Percentiles rank a stretch among this genome's conserved stretches.
Conservation (phyloP, 2,888 invertebrate species). For the Rhamphomyia laevipes region DNA sequence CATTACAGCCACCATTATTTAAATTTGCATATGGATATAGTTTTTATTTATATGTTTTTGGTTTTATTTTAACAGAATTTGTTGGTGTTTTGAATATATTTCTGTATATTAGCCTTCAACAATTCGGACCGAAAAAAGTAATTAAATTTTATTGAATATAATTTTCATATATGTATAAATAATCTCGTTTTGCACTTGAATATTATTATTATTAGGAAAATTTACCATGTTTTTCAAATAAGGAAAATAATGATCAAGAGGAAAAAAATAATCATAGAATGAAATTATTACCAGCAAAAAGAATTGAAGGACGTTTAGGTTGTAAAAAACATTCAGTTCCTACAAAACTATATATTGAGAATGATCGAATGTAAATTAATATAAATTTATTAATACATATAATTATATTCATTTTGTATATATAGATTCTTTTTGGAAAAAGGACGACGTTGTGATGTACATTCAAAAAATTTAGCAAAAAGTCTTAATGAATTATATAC, state of each 20-base stretch:
- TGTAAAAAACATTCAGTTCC: conserved; percentile 13
- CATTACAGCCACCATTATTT: conserved; percentile 66
- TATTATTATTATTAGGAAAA: conserved; percentile 19
- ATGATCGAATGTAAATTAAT: not conserved
- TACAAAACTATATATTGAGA: conserved; percentile 3
- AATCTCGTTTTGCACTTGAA: too few relatives aligned
- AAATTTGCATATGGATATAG: conserved; percentile 82
- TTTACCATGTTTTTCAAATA: conserved; percentile 29
- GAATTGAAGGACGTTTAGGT: conserved; percentile 1
- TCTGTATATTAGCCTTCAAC: conserved; percentile 54
- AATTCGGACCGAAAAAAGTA: conserved; percentile 33
- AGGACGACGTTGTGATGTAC: conserved; percentile 30
- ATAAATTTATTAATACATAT: too few relatives aligned
- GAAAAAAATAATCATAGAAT: not conserved
- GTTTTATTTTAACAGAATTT: conserved; percentile 72
- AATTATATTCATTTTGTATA: not conserved
- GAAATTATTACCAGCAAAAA: not conserved
- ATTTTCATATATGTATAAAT: not conserved
- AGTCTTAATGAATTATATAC: conserved; percentile 36
- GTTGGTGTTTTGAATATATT: conserved; percentile 80
- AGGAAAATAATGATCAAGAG: conserved; percentile 11
- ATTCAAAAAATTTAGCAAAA: conserved; percentile 34
- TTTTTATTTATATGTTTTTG: conserved; percentile 73
- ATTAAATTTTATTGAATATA: conserved; percentile 12
- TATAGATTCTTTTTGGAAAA: conserved; percentile 34